phyloP scores from a whole-genome alignment of 2,888 invertebrate genomes.

The Hyppa rectilinea region DNA sequence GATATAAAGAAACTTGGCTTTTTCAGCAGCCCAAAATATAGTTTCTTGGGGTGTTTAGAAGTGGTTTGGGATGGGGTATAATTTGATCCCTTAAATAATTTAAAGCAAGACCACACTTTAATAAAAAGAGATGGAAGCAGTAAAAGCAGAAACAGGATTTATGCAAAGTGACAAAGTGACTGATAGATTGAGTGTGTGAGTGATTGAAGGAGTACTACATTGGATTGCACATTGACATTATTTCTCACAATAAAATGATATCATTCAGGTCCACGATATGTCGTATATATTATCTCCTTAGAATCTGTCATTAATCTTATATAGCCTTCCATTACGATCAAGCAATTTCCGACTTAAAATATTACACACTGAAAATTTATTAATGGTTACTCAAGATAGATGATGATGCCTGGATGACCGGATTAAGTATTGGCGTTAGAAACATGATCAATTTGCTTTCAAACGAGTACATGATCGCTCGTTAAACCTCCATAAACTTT shows the following conservation, averaged over 20 bases:
- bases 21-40: background rate
- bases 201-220: background rate
- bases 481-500: slow-evolving; percentile 43
- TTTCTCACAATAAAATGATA: slow-evolving; percentile 11
- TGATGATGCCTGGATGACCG: slow-evolving; percentile 52
- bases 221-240: background rate
- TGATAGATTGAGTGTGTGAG: no score
- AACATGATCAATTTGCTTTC: slow-evolving; percentile 38
- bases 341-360: slow-evolving; percentile 44
- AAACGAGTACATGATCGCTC: slow-evolving; percentile 32
- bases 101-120: background rate
- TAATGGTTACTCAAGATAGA: slow-evolving; percentile 45
- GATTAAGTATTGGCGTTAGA: slow-evolving; percentile 35
- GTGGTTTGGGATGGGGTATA: fast-evolving
- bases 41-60: background rate
- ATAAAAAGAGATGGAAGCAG: background rate
- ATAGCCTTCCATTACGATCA: slow-evolving; percentile 38
- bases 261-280: background rate
- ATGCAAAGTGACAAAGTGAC: no score
- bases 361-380: slow-evolving; percentile 56
- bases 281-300: slow-evolving; percentile 12
- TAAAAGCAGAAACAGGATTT: fast-evolving
- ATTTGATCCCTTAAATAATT: background rate
- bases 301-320: slow-evolving; percentile 39
- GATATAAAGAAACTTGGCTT: background rate